These are phyloP conservation scores for Spicauda simplicius DNA, from an alignment of 2,888 invertebrate species.

Conservation along the genomic window DNA sequence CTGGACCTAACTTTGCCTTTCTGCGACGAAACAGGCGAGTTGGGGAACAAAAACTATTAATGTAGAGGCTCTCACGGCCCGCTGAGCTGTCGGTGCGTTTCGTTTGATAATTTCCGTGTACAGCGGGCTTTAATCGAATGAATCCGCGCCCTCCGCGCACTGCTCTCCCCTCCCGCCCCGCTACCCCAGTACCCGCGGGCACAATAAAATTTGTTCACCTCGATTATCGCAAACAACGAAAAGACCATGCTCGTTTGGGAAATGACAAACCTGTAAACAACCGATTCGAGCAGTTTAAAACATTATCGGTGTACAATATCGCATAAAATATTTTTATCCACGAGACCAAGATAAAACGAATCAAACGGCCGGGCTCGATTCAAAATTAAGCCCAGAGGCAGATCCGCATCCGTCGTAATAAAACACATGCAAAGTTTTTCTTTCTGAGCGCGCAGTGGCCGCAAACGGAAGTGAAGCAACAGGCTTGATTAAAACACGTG, in stretches of 20 bases:
- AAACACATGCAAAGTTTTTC: conserved; percentile 85
- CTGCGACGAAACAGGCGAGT: conserved; percentile 68
- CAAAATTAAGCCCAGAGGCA: conserved; percentile 79
- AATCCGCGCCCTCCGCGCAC: conserved; percentile 52
- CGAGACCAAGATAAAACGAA: conserved; percentile 71
- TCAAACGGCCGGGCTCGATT: conserved; percentile 68
- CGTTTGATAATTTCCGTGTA: conserved; percentile 83
- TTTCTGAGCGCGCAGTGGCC: conserved; percentile 75
- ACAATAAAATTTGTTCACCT: conserved; percentile 58
- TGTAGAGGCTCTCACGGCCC: conserved; percentile 76
- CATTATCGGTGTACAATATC: conserved; percentile 16
- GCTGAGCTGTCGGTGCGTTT: conserved; percentile 79
- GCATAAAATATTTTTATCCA: conserved; percentile 52
- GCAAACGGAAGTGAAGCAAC: conserved; percentile 80
- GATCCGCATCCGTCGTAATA: conserved; percentile 80
- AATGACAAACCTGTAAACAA: conserved; percentile 37
- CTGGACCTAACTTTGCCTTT: conserved; percentile 54
- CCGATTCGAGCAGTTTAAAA: conserved; percentile 22
- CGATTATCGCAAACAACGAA: conserved; percentile 38
- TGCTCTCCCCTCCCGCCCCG: conserved; percentile 40
- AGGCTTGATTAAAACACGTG: conserved; percentile 85
- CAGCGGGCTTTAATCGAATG: conserved; percentile 81
- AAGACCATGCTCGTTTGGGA: conserved; percentile 38
- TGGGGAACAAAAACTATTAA: conserved; percentile 80
- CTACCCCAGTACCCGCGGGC: conserved; percentile 50